Percentiles rank a stretch among this genome's conserved stretches.
These are phyloP conservation scores for Vireo altiloquus DNA, from an alignment of 2,113 vertebrate genomes.

Conservation along the genomic window DNA sequence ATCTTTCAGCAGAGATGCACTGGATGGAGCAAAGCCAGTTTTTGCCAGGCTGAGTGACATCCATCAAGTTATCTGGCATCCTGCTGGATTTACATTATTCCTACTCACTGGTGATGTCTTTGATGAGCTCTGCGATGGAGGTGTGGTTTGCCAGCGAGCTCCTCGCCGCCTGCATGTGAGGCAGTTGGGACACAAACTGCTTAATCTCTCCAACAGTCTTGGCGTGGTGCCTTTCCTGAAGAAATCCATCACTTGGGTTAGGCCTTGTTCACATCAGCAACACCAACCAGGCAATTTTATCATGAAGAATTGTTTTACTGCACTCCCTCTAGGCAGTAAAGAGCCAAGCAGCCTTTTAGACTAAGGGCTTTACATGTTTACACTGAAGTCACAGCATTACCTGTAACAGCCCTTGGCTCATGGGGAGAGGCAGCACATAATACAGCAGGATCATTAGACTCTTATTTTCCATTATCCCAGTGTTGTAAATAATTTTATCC, in stretches of 20 bases:
- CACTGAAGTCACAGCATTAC: neutral
- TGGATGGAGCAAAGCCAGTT: neutral
- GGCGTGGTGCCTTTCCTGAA: conserved; percentile 91
- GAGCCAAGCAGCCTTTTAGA: rapidly evolving
- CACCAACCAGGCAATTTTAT: neutral
- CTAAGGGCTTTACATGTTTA: neutral
- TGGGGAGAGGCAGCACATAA: neutral
- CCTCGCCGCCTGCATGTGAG: conserved; percentile 96
- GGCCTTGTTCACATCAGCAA: neutral
- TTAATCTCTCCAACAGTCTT: conserved; percentile 98
- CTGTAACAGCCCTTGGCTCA: neutral
- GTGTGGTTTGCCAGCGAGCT: conserved; percentile 96
- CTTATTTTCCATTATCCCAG: neutral
- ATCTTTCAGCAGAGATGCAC: neutral
- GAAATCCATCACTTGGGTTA: neutral
- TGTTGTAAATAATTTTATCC: neutral
- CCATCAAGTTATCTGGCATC: neutral
- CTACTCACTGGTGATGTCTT: conserved; percentile 92
- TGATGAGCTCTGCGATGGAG: conserved; percentile 94
- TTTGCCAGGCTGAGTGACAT: neutral
- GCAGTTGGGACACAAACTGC: conserved; percentile 96
- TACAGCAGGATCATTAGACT: neutral
- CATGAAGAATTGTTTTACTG: neutral
- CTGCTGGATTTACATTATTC: neutral
- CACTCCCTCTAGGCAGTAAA: neutral